Evolutionary conservation across 2,797 vertebrate species (phyloP), one percentile per base, ranked within the genome.

Genomic region (Platyrinchus mystaceus): DNA sequence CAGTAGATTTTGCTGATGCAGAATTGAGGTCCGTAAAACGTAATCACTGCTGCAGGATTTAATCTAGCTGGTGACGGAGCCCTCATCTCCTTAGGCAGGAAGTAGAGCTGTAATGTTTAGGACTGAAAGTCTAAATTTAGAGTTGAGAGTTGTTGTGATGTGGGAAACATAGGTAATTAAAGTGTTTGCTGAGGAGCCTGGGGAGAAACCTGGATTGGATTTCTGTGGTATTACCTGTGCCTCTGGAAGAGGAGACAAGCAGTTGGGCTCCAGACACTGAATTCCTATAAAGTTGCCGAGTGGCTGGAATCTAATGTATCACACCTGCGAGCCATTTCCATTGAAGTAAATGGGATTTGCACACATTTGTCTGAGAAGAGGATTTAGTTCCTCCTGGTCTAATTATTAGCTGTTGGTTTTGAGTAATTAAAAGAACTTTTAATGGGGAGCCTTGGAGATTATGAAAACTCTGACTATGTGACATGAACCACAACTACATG

Each of bases 331-430:
- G 87, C 71, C 44, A 24, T 91, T 96, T 27, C 63, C 70, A 63
- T 63, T 67, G 59, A 44, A 60, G 59, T 74, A 79, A 94, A 93
- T 91, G 80, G 70, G 80, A 93, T 96, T 96, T 96, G 63, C 92
- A 95, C 76, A 59, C 66, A 17, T 85, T 92, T 87, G 84, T 88
- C 91, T 94, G 91, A 85, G 85, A 87, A 76, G 1, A 68, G 75
- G 80, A 73, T 93, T 95, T 93, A 5, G 9, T 62, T 91, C 87
- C 52, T 82, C 17, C 71, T 60, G 26, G 23, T 73, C 59, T 89
- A 73, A 63, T 95, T 91, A 86, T 75, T 93, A 90, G 66, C 49
- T 90, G 34, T 46, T 87, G 76, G 44, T 28, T 95, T 85, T 91
- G 56, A 81, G 5, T 22, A 84, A 88, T 93, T 87, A 70, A 41